These are phyloP conservation scores for Fabriciana adippe DNA, from an alignment of 2,888 invertebrate genomes.

Conservation along the genomic window DNA sequence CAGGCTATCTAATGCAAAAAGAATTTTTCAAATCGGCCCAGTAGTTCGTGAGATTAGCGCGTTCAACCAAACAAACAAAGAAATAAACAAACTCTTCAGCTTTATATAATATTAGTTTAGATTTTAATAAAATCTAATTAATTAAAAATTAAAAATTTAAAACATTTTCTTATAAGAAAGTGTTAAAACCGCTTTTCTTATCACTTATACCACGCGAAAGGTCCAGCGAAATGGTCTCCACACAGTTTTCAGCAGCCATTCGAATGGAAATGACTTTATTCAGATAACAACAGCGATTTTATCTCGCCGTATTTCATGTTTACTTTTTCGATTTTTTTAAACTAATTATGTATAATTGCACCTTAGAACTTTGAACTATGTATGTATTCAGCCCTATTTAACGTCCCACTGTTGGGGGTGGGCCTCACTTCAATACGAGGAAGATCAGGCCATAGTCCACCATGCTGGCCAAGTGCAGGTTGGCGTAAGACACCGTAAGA, in stretches of 20 bases:
- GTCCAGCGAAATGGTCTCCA: constrained; percentile 63
- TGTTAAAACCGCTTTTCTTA: constrained; percentile 4
- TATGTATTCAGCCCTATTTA: neutral
- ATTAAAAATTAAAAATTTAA: neutral
- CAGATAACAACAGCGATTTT: constrained; percentile 69
- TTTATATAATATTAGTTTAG: no score
- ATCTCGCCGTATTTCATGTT: constrained; percentile 66
- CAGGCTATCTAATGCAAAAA: no score
- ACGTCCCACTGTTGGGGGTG: no score
- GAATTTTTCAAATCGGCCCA: no score
- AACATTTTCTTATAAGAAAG: constrained; percentile 19
- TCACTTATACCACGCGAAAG: constrained; percentile 46
- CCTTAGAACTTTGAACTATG: neutral
- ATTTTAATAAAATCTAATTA: no score
- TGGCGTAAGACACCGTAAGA: no score
- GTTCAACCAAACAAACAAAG: no score
- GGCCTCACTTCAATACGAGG: no score
- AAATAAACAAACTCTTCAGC: no score
- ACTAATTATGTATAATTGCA: constrained; percentile 34
- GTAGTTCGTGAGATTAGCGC: no score
- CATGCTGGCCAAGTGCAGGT: no score
- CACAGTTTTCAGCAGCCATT: constrained; percentile 70
- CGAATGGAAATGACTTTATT: constrained; percentile 76
- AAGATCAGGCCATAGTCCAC: no score
- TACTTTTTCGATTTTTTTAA: constrained; percentile 36